phyloP scores from a whole-genome alignment of 2,113 vertebrate genomes.

The Seriola dumerili region DNA sequence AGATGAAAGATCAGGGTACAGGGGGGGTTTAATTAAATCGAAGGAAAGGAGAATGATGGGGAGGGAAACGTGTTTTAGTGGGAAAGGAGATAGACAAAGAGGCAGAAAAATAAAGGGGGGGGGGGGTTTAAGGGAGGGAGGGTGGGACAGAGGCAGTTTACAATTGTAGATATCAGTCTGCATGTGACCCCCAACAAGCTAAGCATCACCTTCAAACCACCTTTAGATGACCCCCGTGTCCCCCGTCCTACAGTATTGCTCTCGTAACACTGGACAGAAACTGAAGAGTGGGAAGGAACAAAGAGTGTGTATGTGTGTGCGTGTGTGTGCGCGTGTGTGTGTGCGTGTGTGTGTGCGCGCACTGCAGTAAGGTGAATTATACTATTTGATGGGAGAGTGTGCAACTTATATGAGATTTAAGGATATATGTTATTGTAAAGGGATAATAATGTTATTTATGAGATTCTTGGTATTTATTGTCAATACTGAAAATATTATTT shows the following conservation, averaged over 20 bases:
- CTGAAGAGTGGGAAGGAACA: constrained; percentile 18
- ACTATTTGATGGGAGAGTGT: constrained; percentile 45
- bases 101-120: not conserved
- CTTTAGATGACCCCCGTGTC: constrained; percentile 54
- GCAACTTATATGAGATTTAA: constrained; percentile 56
- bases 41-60: not conserved
- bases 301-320: not conserved
- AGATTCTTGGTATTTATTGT: constrained; percentile 73
- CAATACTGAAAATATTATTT: constrained; percentile 64
- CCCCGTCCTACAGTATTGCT: constrained; percentile 63
- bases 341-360: constrained; percentile 42
- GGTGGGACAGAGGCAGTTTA: constrained; percentile 50
- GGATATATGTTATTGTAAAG: constrained; percentile 51
- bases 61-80: not conserved
- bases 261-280: constrained; percentile 58
- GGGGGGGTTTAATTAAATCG: not conserved
- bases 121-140: not conserved
- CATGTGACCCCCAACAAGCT: constrained; percentile 71
- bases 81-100: not conserved
- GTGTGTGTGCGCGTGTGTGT: constrained; percentile 16
- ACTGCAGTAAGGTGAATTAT: constrained; percentile 37
- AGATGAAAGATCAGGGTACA: not conserved
- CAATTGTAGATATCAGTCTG: constrained; percentile 80
- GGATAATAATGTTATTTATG: constrained; percentile 63
- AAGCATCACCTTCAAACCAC: constrained; percentile 68